These are phyloP conservation scores for Rallus crepitans DNA, from an alignment of 2,797 vertebrate genomes.

Conservation along the genomic window DNA sequence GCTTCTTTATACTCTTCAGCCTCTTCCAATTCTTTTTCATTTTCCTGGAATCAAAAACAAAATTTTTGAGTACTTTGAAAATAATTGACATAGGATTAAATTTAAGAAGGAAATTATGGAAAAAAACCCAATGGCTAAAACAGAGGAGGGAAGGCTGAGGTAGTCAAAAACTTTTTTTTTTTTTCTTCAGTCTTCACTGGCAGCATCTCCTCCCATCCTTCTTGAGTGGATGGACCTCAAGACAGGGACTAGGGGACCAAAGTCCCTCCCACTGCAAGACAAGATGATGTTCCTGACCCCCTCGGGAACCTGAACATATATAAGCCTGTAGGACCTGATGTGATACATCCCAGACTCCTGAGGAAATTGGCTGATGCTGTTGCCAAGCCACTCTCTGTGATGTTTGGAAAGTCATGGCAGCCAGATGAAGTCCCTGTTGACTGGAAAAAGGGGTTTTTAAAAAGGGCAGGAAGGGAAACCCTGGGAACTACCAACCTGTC, in stretches of 20 bases:
- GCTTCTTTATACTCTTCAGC: constrained; percentile 92
- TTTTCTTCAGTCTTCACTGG: not conserved
- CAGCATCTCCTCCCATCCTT: not conserved
- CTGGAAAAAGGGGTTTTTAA: not conserved
- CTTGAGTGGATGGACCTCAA: not conserved
- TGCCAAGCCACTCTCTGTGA: not conserved
- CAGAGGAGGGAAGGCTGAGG: not conserved
- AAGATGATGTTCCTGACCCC: not conserved
- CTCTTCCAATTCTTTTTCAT: constrained; percentile 91
- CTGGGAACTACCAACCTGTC: not conserved
- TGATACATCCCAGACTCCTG: not conserved
- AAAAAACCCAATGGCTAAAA: not conserved
- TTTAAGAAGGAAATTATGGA: not conserved
- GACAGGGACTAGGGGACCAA: not conserved
- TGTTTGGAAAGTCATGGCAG: not conserved
- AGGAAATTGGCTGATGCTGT: not conserved
- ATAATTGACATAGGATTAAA: not conserved
- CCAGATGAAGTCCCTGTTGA: not conserved
- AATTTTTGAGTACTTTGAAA: constrained; percentile 30
- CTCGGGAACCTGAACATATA: not conserved
- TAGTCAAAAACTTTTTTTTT: not conserved
- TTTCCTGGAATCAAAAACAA: constrained; percentile 85
- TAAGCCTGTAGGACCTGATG: not conserved
- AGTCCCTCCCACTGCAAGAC: not conserved
- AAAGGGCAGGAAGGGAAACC: not conserved